Evolutionary conservation across 2,888 invertebrate genomes (phyloP), one percentile per base, ranked within the genome.

Genomic region (Diploptera punctata): DNA sequence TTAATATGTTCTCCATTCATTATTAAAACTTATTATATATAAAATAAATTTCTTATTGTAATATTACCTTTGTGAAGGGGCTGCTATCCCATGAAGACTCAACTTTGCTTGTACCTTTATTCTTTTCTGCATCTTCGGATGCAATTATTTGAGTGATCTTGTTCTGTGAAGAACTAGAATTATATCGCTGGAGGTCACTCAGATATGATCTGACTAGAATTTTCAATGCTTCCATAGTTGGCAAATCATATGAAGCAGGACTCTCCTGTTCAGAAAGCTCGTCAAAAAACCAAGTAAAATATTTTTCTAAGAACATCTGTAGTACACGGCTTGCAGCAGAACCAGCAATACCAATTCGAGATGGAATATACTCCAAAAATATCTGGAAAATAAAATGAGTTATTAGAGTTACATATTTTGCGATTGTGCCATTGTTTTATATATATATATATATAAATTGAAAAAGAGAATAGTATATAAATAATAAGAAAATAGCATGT

Each of bases 331-430:
- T 72, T 18, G 73, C 70, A 52, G 68, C 74, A 76, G 84, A 79
- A 79, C 85, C 79, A 80, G 86, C 83, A 79, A 86, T 78, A 2
- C 90, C 90, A 38, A 90, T 87, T 77, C 89, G 85, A 18, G 89
- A 88, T 4, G 90, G 90, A 72, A 91, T 82, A 79, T 89, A 90
- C 74, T 90, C 90, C 71, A 90, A 80, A 77, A 90, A 90, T 13
- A 89, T 84, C 83, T 89, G 84, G 7, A 85, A 79, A n/a, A n/a
- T n/a, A n/a, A n/a, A n/a, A n/a, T n/a, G n/a, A n/a, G n/a, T n/a
- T n/a, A n/a, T n/a, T n/a, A n/a, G n/a, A n/a, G n/a, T n/a, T n/a
- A n/a, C n/a, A n/a, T n/a, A n/a, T n/a, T n/a, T n/a, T n/a, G n/a
- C n/a, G n/a, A n/a, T n/a, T n/a, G n/a, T n/a, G n/a, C n/a, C n/a